Base-by-base conservation (phyloP, 23 tunicate species). In the Phallusia fumigata region DNA sequence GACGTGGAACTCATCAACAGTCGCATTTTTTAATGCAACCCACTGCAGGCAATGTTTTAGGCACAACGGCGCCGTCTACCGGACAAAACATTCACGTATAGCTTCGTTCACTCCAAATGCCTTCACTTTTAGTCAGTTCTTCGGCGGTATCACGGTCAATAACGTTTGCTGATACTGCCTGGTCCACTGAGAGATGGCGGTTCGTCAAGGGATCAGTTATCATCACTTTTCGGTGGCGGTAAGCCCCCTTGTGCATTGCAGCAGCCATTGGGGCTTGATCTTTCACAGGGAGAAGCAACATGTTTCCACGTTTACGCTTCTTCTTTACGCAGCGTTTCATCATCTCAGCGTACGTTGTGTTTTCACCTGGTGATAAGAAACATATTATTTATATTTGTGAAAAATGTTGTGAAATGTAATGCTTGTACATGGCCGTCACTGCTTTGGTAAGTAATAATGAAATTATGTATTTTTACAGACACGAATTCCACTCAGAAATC, bases 261-360 rank as follows among this genome's bases (percentile, higher is more conserved):
- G 81, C 26, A 16, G 94, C 85, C 69, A 84, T 80, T 16, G 98
- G 95, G 31, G 83, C 64, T 47, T 79, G 78, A 24, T 85, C 86
- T 33, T 82, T 73, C 32, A 94, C 24, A 1, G 98, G 98, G 6
- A 94, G 85, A 22, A 94, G 80, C 0, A 76, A 84, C 86, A 86
- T 45, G 78, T 75, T 74, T 40, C 91, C 91, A 51, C 84, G 52
- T 74, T 86, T 82, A 30, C 77, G 79, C 47, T 85, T 88, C 76
- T 73, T 84, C 32, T 79, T 65, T 0, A 91, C 83, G 76, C 98
- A 86, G 30, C 88, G 77, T 44, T 58, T 80, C 87, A 96, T 79
- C 32, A 96, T 79, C 73, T 96, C 99, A 19, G 81, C 83, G 81
- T 96, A 96, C 0, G 93, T 96, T 26, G 81, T 32, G 45, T 91